A percentile compares a stretch with the other conserved stretches of the same genome.
Evolutionary conservation across 2,797 vertebrate genomes (phyloP).

Genomic region (Bradypus variegatus): DNA sequence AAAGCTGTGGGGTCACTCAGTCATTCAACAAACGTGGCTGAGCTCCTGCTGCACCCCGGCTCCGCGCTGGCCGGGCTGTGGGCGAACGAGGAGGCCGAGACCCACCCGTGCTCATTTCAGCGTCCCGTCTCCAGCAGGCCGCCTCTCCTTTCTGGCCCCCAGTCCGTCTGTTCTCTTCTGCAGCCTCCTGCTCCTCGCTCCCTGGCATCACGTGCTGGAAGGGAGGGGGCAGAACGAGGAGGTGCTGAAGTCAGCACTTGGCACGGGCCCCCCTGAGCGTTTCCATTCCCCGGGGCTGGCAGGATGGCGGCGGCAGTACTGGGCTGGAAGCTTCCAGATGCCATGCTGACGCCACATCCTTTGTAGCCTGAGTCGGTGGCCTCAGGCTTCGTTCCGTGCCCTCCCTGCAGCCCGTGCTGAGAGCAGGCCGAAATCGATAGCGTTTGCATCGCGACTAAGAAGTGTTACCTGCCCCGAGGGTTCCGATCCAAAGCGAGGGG

Average conservation of each 20-base stretch:
- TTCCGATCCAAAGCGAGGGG: too few species aligned
- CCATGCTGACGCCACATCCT: background rate
- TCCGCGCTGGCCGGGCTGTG: background rate
- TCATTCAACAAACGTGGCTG: background rate
- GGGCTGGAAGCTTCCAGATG: background rate
- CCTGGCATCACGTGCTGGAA: background rate
- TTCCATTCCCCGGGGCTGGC: background rate
- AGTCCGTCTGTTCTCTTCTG: fast-evolving
- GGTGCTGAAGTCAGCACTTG: slow-evolving; percentile 49
- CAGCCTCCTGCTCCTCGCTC: background rate
- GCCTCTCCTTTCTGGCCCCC: background rate
- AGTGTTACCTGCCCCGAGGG: fast-evolving
- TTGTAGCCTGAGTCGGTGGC: background rate
- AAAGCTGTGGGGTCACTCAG: background rate
- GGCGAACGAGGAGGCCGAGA: too few species aligned
- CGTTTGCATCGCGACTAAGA: fast-evolving
- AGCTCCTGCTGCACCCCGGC: background rate
- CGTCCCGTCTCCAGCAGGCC: too few species aligned
- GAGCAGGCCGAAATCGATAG: fast-evolving
- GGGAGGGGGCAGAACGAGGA: background rate
- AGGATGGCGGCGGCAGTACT: background rate
- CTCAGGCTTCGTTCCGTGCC: background rate
- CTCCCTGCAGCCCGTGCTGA: background rate
- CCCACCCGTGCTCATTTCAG: background rate
- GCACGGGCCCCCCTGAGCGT: background rate